Conservation (phyloP, 2,797 vertebrate genomes). For the Acanthornis magna region DNA sequence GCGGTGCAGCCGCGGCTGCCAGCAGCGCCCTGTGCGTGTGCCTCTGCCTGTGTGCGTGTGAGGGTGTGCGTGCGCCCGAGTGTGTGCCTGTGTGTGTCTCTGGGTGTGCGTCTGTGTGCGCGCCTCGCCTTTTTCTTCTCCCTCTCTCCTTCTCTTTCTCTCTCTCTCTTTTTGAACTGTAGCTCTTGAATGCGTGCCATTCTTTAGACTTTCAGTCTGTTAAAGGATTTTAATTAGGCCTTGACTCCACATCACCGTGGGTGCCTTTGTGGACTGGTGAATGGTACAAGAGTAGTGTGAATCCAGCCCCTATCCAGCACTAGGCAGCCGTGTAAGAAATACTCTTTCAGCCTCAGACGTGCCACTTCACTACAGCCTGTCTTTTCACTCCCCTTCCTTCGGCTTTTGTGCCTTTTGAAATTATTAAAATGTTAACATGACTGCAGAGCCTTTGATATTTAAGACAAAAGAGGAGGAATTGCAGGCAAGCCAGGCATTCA, state of each 20-base stretch:
- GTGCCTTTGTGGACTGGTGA: slow-evolving; percentile 82
- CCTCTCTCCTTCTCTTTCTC: neutral
- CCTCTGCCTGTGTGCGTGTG: neutral
- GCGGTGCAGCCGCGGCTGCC: slow-evolving; percentile 75
- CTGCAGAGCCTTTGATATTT: slow-evolving; percentile 96
- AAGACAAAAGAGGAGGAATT: slow-evolving; percentile 94
- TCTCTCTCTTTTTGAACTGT: slow-evolving; percentile 56
- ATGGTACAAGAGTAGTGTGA: slow-evolving; percentile 78
- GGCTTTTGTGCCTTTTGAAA: slow-evolving; percentile 88
- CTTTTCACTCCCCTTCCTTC: slow-evolving; percentile 81
- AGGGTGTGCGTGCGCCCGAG: neutral
- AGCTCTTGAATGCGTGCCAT: slow-evolving; percentile 76
- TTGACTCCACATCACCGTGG: slow-evolving; percentile 77
- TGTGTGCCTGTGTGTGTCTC: neutral
- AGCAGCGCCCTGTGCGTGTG: slow-evolving; percentile 47
- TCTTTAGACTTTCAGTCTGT: slow-evolving; percentile 74
- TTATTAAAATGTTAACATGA: slow-evolving; percentile 97
- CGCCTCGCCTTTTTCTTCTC: neutral
- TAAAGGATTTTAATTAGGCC: slow-evolving; percentile 89
- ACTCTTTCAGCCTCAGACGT: slow-evolving; percentile 82
- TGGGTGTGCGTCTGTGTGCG: neutral
- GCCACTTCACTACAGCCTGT: slow-evolving; percentile 82
- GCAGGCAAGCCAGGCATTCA: slow-evolving; percentile 76
- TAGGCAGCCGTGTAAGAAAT: slow-evolving; percentile 75
- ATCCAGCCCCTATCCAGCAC: slow-evolving; percentile 73